These are phyloP conservation scores for Odontothrips loti DNA, from an alignment of 2,888 invertebrate genomes.

Conservation along the genomic window DNA sequence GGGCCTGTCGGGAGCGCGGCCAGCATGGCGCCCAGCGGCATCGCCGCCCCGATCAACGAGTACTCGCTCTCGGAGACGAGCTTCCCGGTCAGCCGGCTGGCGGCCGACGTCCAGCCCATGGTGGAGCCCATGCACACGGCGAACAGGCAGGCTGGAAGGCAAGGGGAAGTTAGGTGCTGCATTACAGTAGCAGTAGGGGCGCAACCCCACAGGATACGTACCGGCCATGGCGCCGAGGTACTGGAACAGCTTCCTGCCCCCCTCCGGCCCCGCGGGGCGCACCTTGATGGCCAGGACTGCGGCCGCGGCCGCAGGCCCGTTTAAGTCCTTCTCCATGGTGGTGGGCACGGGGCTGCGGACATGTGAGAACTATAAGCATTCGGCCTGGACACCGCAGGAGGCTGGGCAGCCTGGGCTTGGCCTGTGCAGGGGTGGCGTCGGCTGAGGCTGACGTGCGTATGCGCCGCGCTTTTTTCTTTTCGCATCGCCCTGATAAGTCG, in stretches of 20 bases:
- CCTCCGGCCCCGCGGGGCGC: conserved; percentile 40
- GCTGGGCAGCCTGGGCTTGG: too few relatives aligned
- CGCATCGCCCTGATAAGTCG: too few relatives aligned
- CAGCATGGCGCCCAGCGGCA: background rate
- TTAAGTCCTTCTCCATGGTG: background rate
- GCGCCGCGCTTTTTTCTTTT: too few relatives aligned
- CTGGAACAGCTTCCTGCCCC: conserved; percentile 56
- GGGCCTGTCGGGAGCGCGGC: background rate
- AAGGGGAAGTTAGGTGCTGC: too few relatives aligned
- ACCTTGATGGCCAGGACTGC: background rate
- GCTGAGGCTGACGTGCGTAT: too few relatives aligned
- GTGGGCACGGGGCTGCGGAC: background rate
- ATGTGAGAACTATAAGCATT: background rate
- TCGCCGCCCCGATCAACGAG: background rate
- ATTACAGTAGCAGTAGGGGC: too few relatives aligned
- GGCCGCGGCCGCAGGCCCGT: background rate
- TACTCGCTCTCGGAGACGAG: background rate
- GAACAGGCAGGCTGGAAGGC: background rate
- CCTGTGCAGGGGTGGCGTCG: too few relatives aligned
- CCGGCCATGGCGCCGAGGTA: conserved; percentile 61
- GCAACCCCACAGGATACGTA: too few relatives aligned
- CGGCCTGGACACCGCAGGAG: too few relatives aligned
- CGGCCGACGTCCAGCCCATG: conserved; percentile 6
- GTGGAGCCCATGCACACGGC: conserved; percentile 5
- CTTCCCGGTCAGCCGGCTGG: background rate